These are phyloP conservation scores for Periplaneta americana DNA, from an alignment of 1,140 invertebrate genomes.

Conservation along the genomic window DNA sequence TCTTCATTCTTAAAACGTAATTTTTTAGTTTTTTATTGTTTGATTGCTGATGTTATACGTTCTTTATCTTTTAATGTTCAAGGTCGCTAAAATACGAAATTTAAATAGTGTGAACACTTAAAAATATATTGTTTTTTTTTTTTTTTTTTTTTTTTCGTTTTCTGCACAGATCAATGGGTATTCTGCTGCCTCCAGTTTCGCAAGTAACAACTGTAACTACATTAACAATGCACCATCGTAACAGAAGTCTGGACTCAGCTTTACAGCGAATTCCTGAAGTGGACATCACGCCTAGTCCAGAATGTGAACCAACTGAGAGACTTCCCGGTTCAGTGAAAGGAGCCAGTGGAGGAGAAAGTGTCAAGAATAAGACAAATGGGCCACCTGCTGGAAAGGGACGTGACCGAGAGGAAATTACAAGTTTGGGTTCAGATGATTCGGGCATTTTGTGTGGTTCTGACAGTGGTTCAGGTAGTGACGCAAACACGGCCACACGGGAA, in stretches of 20 bases:
- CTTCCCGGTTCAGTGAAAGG: not conserved
- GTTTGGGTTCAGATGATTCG: slow-evolving; percentile 80
- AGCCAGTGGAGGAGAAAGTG: not conserved
- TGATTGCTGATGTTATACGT: too few species aligned
- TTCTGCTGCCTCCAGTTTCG: slow-evolving; percentile 63
- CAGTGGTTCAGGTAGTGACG: slow-evolving; percentile 39
- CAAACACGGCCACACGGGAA: slow-evolving; percentile 33
- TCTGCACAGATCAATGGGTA: slow-evolving; percentile 65
- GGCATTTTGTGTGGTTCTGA: slow-evolving; percentile 71
- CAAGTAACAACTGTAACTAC: slow-evolving; percentile 47
- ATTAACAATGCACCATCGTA: slow-evolving; percentile 72
- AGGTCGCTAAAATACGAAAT: too few species aligned
- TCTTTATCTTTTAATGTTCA: too few species aligned
- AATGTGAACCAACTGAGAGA: slow-evolving; percentile 49
- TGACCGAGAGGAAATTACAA: slow-evolving; percentile 60
- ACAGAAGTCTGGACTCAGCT: slow-evolving; percentile 82
- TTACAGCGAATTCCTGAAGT: slow-evolving; percentile 81
- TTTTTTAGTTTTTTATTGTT: too few species aligned
- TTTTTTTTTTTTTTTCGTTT: too few species aligned
- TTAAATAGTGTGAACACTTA: too few species aligned
- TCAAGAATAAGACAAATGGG: not conserved
- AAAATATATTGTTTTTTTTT: too few species aligned
- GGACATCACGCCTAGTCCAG: slow-evolving; percentile 71
- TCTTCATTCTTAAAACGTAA: too few species aligned
- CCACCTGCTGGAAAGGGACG: not conserved